Conservation (phyloP, 2,113 vertebrate species). For the Nannobrachium achirus region DNA sequence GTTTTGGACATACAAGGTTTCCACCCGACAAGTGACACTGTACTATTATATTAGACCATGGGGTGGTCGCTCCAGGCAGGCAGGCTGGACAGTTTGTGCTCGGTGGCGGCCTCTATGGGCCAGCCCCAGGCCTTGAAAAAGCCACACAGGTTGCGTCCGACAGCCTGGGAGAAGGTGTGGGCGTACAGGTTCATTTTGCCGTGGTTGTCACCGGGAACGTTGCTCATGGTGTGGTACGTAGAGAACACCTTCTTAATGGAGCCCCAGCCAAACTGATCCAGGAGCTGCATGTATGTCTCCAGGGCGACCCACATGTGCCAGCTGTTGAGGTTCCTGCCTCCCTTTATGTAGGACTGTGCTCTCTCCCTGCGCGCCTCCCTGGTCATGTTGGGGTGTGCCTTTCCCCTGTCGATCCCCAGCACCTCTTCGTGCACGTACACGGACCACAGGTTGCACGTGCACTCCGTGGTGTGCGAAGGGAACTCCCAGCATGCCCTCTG, state of each 20-base stretch:
- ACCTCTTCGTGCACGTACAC: slow-evolving; percentile 78
- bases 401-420: slow-evolving; percentile 60
- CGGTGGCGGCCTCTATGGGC: slow-evolving; percentile 73
- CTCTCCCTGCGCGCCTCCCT: slow-evolving; percentile 18
- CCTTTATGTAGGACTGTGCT: slow-evolving; percentile 36
- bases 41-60: slow-evolving; percentile 54
- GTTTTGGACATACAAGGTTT: no score
- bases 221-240: slow-evolving; percentile 74
- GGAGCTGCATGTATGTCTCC: slow-evolving; percentile 84
- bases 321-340: slow-evolving; percentile 44
- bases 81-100: slow-evolving; percentile 69
- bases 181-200: slow-evolving; percentile 84
- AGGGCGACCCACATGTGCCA: slow-evolving; percentile 75
- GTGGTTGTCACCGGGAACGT: slow-evolving; percentile 65
- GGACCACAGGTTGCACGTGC: slow-evolving; percentile 86
- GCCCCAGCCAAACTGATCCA: slow-evolving; percentile 85
- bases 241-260: slow-evolving; percentile 80
- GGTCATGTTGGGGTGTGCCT: slow-evolving; percentile 60
- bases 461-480: slow-evolving; percentile 78
- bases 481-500: slow-evolving; percentile 83
- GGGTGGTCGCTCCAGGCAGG: slow-evolving; percentile 81
- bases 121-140: slow-evolving; percentile 87
- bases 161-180: slow-evolving; percentile 78
- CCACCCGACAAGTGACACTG: no score
- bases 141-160: slow-evolving; percentile 76